Conservation (phyloP, 2,888 invertebrate species). For the Eupithecia inturbata region DNA sequence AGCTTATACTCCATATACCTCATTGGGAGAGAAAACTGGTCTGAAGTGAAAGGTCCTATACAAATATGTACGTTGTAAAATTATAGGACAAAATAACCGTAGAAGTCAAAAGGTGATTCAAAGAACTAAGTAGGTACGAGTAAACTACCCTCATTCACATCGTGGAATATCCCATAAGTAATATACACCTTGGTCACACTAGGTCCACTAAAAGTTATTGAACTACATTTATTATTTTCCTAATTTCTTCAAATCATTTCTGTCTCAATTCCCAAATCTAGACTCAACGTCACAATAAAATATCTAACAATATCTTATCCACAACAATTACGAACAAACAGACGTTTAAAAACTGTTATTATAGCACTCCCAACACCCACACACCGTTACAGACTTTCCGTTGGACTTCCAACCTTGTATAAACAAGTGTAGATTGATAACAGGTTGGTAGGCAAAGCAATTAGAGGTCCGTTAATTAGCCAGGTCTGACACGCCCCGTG, state of each 20-base stretch:
- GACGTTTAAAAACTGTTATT: constrained; percentile 44
- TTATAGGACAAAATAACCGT: not conserved
- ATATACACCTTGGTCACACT: not conserved
- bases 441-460: constrained; percentile 17
- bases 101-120: not conserved
- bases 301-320: not conserved
- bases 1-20: not conserved
- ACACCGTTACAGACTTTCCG: constrained; percentile 20
- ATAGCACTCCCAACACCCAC: constrained; percentile 40
- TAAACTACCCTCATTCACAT: not conserved
- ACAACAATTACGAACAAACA: constrained; percentile 31
- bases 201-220: not conserved
- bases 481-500: constrained; percentile 41
- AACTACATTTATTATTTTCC: not conserved
- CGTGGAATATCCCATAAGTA: not conserved
- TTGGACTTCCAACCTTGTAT: not conserved
- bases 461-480: constrained; percentile 43
- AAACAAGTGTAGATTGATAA: not conserved
- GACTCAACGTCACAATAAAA: constrained; percentile 3
- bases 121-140: not conserved
- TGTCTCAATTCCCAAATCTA: not conserved
- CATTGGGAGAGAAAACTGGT: constrained; percentile 2
- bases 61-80: not conserved
- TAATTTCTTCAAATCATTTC: not conserved
- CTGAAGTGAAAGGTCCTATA: not conserved